phyloP scores from a whole-genome alignment of 2,888 invertebrate species.

The Amiota mariae region DNA sequence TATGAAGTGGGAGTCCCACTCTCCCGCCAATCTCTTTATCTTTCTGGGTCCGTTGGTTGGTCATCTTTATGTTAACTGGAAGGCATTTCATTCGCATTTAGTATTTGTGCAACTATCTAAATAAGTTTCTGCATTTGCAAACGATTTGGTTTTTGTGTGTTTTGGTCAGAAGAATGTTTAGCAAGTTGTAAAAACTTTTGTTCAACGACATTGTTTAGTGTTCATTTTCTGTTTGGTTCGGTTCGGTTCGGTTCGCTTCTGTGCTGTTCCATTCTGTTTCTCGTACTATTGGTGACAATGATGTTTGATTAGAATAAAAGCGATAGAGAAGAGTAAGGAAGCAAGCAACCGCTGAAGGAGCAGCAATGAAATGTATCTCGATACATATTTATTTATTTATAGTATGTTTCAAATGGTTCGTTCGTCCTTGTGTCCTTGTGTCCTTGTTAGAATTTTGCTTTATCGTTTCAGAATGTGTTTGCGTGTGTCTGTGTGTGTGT shows the following conservation, averaged over 20 bases:
- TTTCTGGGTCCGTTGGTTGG: background rate
- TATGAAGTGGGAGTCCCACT: background rate
- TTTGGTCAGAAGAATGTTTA: conserved; percentile 6
- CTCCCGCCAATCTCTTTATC: background rate
- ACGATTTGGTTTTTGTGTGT: conserved; percentile 11
- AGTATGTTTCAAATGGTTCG: background rate
- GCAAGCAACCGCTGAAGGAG: background rate
- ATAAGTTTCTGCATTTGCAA: conserved; percentile 25
- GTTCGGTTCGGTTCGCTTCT: too few relatives aligned
- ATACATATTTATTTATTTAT: conserved; percentile 17
- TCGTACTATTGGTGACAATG: background rate
- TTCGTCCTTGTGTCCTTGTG: conserved; percentile 12
- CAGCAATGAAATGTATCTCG: conserved; percentile 14
- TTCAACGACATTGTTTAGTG: background rate
- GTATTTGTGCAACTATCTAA: conserved; percentile 20
- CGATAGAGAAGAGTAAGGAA: background rate
- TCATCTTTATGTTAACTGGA: background rate
- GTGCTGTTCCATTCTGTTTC: too few relatives aligned
- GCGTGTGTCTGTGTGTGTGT: background rate
- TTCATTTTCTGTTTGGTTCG: too few relatives aligned
- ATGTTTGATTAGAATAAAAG: conserved; percentile 13
- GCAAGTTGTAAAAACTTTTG: conserved; percentile 14
- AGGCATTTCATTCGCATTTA: conserved; percentile 1
- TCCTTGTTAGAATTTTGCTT: conserved; percentile 19
- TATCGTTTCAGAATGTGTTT: too few relatives aligned